Evolutionary conservation across 2,888 invertebrate species (phyloP), one percentile per base, ranked within the genome.

Genomic region (Galerucella calmariensis): DNA sequence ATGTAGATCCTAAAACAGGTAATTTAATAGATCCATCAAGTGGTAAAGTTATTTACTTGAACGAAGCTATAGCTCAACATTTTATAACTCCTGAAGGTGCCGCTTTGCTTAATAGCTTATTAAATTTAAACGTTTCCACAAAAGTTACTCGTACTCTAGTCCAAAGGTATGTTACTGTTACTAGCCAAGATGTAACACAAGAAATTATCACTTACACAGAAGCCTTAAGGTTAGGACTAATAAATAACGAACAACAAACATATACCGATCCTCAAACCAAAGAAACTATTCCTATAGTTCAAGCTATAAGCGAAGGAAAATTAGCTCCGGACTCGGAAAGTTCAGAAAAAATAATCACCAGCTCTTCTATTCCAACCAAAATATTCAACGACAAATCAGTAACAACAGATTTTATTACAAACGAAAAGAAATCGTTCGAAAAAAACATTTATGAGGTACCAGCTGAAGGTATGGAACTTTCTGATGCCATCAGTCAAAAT

Each of bases 81-180:
- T 90, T 96, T 82, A 94, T 97, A 51, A 94, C 95, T 12, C 93
- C 95, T 0, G 95, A 95, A 87, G 97, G 97, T 74, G 97, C 97
- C 65, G 93, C 95, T 74, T 90, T 95, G 84, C 90, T 95, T 76
- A 95, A 94, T 87, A 95, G 95, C 82, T 89, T 97, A 70, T 88
- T 97, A 70, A 95, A 95, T 85, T 95, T 98, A 69, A 95, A 95
- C 11, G 91, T 97, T 56, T 96, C 96, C 2, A 93, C 95, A 20
- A 94, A 95, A 85, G 95, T 95, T 9, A 94, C 96, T 46, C 95
- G 95, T 6, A 94, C 94, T 86, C 93, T 95, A 67, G 93, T 96
- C 51, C 94, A 94, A 85, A 90, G 94, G 27, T 94, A 95, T 84
- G 94, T 95, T 2, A 94, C 94, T 0, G 92, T 95, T 27, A 92